Base-by-base conservation (phyloP, 2,797 vertebrate genomes). In the Chaunax sp. region DNA sequence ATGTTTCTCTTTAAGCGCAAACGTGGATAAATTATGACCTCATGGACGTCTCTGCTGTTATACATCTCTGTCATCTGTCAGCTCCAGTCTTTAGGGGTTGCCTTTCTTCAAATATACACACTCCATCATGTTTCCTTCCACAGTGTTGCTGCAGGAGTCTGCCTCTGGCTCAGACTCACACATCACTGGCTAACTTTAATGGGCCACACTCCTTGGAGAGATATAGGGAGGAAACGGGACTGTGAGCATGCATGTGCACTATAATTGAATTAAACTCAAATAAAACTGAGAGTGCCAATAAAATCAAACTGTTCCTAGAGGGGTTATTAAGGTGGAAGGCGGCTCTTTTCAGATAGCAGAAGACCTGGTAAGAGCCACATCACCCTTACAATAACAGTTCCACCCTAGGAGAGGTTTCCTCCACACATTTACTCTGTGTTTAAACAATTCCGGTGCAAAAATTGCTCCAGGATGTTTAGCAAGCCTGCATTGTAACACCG, bases 51-150 rank as follows among this genome's bases (percentile, higher is more conserved):
- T 72, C 73, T 81, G 80, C 80, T 77, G 79, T 64, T 61, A 58
- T 74, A 83, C 41, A 61, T 86, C 74, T 81, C 82, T 81, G 77
- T 82, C 82, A 82, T 84, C 77, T 69, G 45, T 64, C 47, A 58
- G 12, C 38, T 61, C 25, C 23, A 25, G 54, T 38, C 58, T 62
- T 80, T 51, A 19, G 23, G 33, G 45, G 30, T 41, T 62, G 18
- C 62, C 54, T 49, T 53, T 75, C 43, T 71, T 71, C 52, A 81
- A 60, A 82, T 47, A 85, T 57, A 73, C 51, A 66, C 46, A 25
- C 65, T 54, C 62, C 35, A 38, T 79, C 75, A 66, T 38, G 51
- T 57, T 64, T 78, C 64, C 69, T 70, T 62, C 61, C 47, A 64
- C 25, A 26, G 40, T 9, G 26, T 37, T 57, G 63, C 33, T 18